Percentiles rank a stretch among this genome's conserved stretches.
phyloP scores from a whole-genome alignment of 2,113 vertebrate genomes.

The Leucopsar rothschildi region DNA sequence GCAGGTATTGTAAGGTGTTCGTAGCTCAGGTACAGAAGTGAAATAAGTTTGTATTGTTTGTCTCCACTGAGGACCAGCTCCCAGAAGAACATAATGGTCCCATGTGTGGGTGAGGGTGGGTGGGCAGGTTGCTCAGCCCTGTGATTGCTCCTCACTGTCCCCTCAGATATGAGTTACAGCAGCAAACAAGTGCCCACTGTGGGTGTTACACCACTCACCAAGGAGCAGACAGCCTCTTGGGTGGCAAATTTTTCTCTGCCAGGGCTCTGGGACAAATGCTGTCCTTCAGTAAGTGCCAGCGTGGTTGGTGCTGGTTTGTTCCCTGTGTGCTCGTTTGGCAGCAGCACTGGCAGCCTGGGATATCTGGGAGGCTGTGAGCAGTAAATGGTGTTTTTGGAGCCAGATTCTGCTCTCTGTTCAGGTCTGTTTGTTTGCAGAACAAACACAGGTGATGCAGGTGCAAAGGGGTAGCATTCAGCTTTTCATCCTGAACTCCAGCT shows the following conservation, averaged over 20 bases:
- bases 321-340: neutral
- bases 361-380: neutral
- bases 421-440: neutral
- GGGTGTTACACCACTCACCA: neutral
- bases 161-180: neutral
- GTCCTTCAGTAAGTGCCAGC: neutral
- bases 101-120: neutral
- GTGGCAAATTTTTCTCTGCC: neutral
- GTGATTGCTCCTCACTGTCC: neutral
- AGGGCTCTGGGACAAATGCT: neutral
- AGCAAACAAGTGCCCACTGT: neutral
- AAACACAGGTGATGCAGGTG: neutral
- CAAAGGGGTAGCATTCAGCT: neutral
- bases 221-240: neutral
- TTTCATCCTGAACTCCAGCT: neutral
- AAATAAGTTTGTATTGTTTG: neutral
- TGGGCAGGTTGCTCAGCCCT: neutral
- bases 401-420: neutral
- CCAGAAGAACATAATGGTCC: neutral
- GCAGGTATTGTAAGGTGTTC: neutral
- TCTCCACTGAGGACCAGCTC: neutral
- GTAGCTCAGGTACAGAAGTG: neutral
- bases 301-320: neutral
- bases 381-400: neutral
- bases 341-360: neutral